Evolutionary conservation across 2,113 vertebrate genomes (phyloP), one percentile per base, ranked within the genome.

Genomic region (Notothenia coriiceps): DNA sequence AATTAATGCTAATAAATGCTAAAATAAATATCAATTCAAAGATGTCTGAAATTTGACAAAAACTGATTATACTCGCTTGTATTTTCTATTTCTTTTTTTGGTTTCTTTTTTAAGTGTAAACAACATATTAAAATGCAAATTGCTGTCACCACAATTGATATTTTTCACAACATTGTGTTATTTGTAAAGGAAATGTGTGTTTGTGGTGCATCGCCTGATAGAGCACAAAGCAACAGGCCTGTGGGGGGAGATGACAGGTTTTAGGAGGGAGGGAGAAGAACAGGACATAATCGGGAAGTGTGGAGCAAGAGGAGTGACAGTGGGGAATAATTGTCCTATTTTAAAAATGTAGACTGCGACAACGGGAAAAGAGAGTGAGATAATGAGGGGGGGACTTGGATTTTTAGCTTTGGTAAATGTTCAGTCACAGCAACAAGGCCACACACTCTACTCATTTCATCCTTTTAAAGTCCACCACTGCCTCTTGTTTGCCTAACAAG

Each of bases 271-370:
- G 64, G 71, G 51, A 43, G 59, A 60, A 29, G 57, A 60, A 60
- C 35, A 40, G 79, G 66, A 70, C 47, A 61, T 74, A n/a, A 84
- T 40, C 35, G 10, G 64, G 75, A 76, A 83, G 61, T 20, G 51
- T 67, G 60, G 63, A 46, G 65, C 46, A 54, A 51, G 60, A 59
- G 64, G 62, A 74, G 33, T 50, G 49, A 64, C 77, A 11, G 76
- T 44, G 18, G 80, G 82, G 74, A 84, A 84, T 90, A 89, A 91
- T 90, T 88, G 81, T 88, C 88, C 70, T 81, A 59, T 83, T 78
- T 86, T 84, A 77, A 84, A 35, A 76, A 76, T 15, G 74, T 71
- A 67, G 71, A 50, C 69, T 51, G 71, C 74, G 74, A 59, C 65
- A 77, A 79, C 82, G 84, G 76, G 73, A 88, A 85, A 68, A 70